A percentile compares a stretch with the other conserved stretches of the same genome.
phyloP scores from a whole-genome alignment of 2,113 vertebrate species.

The Tor tambroides region DNA sequence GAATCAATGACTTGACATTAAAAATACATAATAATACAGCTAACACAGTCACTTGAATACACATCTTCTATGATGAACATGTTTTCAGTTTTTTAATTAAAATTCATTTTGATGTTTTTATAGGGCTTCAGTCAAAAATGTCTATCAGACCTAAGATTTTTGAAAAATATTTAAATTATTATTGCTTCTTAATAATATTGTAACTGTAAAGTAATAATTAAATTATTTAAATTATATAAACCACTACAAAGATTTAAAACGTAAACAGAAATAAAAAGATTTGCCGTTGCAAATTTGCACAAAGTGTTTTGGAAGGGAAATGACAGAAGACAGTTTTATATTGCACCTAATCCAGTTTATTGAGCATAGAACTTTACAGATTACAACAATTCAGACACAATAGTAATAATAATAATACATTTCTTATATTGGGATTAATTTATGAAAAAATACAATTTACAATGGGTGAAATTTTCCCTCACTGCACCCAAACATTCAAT shows the following conservation, averaged over 20 bases:
- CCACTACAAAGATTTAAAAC: neutral
- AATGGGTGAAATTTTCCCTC: slow-evolving; percentile 26
- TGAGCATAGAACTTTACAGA: slow-evolving; percentile 60
- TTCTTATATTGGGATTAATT: slow-evolving; percentile 52
- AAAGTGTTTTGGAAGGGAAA: neutral
- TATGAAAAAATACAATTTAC: slow-evolving; percentile 54
- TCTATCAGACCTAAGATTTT: neutral
- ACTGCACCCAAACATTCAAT: slow-evolving; percentile 46
- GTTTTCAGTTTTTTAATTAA: neutral
- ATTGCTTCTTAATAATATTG: neutral
- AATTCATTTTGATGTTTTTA: neutral
- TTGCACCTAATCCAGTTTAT: slow-evolving; percentile 74
- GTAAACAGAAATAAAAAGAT: neutral
- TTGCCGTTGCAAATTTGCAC: neutral
- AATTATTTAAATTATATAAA: neutral
- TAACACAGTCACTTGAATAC: neutral
- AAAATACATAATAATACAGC: neutral
- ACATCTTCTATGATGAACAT: neutral
- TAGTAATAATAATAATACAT: slow-evolving; percentile 63
- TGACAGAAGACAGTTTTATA: slow-evolving; percentile 37
- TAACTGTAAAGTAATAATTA: no score
- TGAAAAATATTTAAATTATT: neutral
- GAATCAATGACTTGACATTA: neutral
- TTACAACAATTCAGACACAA: slow-evolving; percentile 53
- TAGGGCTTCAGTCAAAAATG: neutral